Conservation (phyloP, 2,888 invertebrate species). For the Bhutanitis thaidina region DNA sequence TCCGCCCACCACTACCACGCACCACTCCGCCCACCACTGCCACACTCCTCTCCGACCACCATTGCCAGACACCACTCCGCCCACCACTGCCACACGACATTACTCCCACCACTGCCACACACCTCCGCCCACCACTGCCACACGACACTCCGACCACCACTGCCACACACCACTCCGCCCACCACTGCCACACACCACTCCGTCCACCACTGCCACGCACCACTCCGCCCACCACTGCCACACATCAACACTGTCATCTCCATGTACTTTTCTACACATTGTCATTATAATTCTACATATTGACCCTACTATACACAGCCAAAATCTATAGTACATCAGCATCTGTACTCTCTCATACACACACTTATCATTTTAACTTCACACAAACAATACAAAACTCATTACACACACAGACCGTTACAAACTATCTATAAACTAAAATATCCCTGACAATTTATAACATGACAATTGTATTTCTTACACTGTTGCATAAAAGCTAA, state of each 20-base stretch:
- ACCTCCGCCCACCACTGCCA: slow-evolving; percentile 11
- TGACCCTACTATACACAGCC: too few species aligned
- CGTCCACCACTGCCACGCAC: neutral
- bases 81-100: neutral
- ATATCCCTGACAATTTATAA: too few species aligned
- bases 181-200: neutral
- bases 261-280: neutral
- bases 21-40: slow-evolving; percentile 5
- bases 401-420: too few species aligned
- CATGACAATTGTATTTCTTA: too few species aligned
- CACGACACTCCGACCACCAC: neutral
- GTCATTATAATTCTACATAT: too few species aligned
- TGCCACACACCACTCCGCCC: neutral
- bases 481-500: too few species aligned
- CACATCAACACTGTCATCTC: neutral
- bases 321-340: too few species aligned
- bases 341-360: too few species aligned
- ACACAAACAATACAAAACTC: too few species aligned
- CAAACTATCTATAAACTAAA: too few species aligned
- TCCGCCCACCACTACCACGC: slow-evolving; percentile 5
- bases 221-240: too few species aligned
- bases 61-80: neutral
- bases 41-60: neutral
- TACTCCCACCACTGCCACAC: slow-evolving; percentile 20
- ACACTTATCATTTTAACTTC: too few species aligned